Percentiles rank a stretch among this genome's conserved stretches.
Conservation (phyloP, 2,888 invertebrate genomes). For the Andrena hattorfiana region DNA sequence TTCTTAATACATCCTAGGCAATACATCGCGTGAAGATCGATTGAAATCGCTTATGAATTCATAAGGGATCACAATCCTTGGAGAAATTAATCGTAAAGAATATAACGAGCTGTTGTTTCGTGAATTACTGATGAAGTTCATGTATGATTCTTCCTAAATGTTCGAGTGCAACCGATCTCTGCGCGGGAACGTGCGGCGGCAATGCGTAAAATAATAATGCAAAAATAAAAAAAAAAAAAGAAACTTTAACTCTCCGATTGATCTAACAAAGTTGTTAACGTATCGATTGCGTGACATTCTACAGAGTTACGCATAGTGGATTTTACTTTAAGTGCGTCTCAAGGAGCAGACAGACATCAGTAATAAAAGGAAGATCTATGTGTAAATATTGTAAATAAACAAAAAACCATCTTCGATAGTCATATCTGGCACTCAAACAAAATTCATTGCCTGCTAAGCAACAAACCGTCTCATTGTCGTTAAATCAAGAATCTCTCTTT, state of each 20-base stretch:
- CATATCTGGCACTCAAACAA: constrained; percentile 80
- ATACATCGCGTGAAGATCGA: constrained; percentile 3
- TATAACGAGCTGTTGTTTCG: constrained; percentile 35
- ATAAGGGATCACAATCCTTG: constrained; percentile 9
- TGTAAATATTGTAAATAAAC: constrained; percentile 78
- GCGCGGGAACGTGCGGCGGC: constrained; percentile 23
- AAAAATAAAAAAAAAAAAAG: too few relatives aligned
- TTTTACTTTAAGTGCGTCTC: constrained; percentile 48
- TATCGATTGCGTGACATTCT: constrained; percentile 27
- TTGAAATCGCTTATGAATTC: constrained; percentile 5
- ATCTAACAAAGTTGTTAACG: constrained; percentile 20
- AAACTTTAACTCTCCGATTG: constrained; percentile 13
- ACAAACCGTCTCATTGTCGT: constrained; percentile 48
- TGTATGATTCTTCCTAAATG: constrained; percentile 31
- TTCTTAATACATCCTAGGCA: constrained; percentile 38
- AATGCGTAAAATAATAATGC: constrained; percentile 13
- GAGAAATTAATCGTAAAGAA: constrained; percentile 15
- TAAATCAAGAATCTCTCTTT: constrained; percentile 65
- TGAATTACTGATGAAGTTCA: constrained; percentile 17
- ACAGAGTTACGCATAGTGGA: constrained; percentile 21
- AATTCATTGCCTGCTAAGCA: constrained; percentile 59
- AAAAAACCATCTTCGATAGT: constrained; percentile 81
- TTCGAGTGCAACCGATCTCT: constrained; percentile 26
- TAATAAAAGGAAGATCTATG: constrained; percentile 73
- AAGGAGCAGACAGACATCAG: constrained; percentile 70